These are phyloP conservation scores for Nansenia antarctica DNA, from an alignment of 2,113 vertebrate species.

Conservation along the genomic window DNA sequence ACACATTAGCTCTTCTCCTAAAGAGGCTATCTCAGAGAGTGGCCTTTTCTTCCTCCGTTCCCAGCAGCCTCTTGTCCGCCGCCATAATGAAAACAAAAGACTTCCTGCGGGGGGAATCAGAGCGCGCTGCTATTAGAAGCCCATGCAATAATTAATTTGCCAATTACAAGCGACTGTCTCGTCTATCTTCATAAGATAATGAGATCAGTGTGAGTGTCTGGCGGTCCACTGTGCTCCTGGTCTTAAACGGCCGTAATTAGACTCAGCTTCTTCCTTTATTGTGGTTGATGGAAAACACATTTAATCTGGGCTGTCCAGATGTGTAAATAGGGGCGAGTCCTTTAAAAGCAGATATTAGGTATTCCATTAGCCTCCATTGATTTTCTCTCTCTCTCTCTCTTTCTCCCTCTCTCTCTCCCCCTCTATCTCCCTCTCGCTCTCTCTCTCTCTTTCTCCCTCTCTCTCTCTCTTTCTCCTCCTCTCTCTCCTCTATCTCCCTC, in stretches of 20 bases:
- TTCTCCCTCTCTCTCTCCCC: not conserved
- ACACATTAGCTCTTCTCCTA: not conserved
- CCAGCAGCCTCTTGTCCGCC: slow-evolving; percentile 39
- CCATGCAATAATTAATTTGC: slow-evolving; percentile 78
- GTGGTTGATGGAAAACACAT: slow-evolving; percentile 60
- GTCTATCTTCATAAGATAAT: slow-evolving; percentile 71
- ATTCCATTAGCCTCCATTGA: slow-evolving; percentile 49
- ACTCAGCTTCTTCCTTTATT: slow-evolving; percentile 61
- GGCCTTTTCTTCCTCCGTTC: slow-evolving; percentile 20
- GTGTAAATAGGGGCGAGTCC: slow-evolving; percentile 45
- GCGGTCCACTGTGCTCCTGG: slow-evolving; percentile 65
- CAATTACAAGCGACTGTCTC: slow-evolving; percentile 71
- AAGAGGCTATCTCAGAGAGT: not conserved
- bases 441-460: not conserved
- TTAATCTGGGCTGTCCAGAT: slow-evolving; percentile 58
- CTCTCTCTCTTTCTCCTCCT: not conserved
- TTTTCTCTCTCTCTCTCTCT: slow-evolving; percentile 26
- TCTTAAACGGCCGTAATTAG: slow-evolving; percentile 69
- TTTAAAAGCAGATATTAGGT: slow-evolving; percentile 50
- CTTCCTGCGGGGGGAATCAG: slow-evolving; percentile 52
- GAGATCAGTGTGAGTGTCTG: slow-evolving; percentile 68
- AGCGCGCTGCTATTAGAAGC: slow-evolving; percentile 61
- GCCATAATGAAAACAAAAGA: slow-evolving; percentile 57
- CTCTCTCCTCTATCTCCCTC: not conserved
- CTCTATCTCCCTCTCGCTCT: not conserved